Evolutionary conservation across 2,113 vertebrate genomes (phyloP).

Genomic region (Trochalopteron elliotii): DNA sequence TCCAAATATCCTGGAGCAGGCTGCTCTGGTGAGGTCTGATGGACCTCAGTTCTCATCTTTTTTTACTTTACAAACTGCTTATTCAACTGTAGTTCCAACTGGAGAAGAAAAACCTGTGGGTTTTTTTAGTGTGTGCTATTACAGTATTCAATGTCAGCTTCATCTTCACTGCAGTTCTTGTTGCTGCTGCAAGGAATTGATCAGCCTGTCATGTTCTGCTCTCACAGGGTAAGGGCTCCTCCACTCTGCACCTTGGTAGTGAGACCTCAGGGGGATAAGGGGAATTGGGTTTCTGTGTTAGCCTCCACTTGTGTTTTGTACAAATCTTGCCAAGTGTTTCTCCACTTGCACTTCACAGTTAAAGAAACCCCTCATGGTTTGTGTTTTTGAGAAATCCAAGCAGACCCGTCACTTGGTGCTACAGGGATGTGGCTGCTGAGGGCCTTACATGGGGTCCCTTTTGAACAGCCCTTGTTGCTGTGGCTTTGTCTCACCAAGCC

Average conservation of each 20-base stretch:
- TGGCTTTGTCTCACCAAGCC: not conserved
- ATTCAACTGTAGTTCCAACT: not conserved
- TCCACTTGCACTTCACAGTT: not conserved
- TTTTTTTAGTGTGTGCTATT: not conserved
- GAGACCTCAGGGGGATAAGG: not conserved
- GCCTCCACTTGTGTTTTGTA: not conserved
- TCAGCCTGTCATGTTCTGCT: not conserved
- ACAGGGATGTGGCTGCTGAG: not conserved
- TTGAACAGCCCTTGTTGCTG: not conserved
- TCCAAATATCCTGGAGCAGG: not conserved
- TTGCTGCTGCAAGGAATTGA: not conserved
- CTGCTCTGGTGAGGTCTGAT: not conserved
- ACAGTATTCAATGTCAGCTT: not conserved
- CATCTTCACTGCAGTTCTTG: not conserved
- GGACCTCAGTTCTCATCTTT: not conserved
- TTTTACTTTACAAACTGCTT: not conserved
- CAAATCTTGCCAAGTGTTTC: not conserved
- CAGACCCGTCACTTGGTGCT: not conserved
- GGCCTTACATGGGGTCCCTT: not conserved
- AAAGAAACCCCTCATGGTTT: not conserved
- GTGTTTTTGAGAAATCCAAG: not conserved
- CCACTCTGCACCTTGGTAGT: rapidly evolving
- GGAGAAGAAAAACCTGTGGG: not conserved
- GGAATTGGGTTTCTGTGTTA: not conserved
- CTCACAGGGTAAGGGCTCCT: not conserved